Evolutionary conservation across 2,888 invertebrate genomes (phyloP).

Genomic region (Acrobasis consociella): DNA sequence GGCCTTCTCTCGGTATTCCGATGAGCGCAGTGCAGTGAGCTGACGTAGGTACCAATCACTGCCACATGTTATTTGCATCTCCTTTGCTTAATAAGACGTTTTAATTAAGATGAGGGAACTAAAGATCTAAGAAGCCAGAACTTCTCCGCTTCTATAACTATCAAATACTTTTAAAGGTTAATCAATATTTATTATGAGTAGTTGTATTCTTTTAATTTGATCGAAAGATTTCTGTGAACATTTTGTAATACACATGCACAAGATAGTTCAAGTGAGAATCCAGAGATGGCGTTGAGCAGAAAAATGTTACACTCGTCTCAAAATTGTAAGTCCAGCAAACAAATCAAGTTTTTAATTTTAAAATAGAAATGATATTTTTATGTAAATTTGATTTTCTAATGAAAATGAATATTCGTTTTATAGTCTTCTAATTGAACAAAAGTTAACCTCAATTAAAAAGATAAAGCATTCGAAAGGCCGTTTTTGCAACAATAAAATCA

Average conservation of each 20-base stretch:
- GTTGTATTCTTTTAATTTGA: background rate
- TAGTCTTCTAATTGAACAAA: no score
- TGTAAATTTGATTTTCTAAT: no score
- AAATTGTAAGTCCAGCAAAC: no score
- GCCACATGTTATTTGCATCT: constrained; percentile 42
- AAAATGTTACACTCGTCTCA: background rate
- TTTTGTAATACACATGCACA: background rate
- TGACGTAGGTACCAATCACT: constrained; percentile 47
- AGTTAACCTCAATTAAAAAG: no score
- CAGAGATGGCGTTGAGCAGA: constrained; percentile 22
- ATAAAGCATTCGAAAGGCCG: no score
- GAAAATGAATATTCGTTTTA: no score
- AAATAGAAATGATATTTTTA: no score
- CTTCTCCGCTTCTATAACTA: no score
- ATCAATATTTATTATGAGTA: no score
- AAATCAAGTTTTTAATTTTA: no score
- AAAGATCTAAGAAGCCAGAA: no score
- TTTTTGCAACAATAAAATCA: background rate
- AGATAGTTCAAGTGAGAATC: constrained; percentile 6
- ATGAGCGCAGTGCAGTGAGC: constrained; percentile 54
- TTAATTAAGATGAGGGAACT: background rate
- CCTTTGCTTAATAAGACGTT: background rate
- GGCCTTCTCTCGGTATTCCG: constrained; percentile 74
- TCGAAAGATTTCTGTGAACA: background rate
- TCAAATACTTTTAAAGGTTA: no score